Conservation (phyloP, 2,797 vertebrate species). For the Typhlichthys subterraneus region DNA sequence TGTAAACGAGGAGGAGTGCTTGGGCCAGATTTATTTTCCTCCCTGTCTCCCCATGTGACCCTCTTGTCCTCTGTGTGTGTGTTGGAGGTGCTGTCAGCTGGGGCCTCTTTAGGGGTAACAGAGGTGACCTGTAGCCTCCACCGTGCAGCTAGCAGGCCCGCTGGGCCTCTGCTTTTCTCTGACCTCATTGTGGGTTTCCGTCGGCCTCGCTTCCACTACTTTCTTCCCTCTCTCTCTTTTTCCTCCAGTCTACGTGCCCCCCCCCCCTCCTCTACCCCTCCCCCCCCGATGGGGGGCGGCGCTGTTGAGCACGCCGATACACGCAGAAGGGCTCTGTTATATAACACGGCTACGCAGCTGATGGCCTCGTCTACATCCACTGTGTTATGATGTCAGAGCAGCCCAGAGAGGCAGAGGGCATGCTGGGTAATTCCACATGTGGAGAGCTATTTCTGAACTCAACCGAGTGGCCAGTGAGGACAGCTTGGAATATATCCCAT, state of each 20-base stretch:
- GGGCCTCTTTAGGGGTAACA: slow-evolving; percentile 61
- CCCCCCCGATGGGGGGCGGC: slow-evolving; percentile 36
- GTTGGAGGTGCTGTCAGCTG: slow-evolving; percentile 20
- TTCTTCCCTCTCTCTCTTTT: slow-evolving; percentile 28
- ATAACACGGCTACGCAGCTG: slow-evolving; percentile 69
- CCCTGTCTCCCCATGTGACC: slow-evolving; percentile 52
- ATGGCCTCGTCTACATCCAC: slow-evolving; percentile 65
- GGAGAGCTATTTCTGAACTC: slow-evolving; percentile 50
- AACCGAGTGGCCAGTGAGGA: no score
- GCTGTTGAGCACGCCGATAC: slow-evolving; percentile 54
- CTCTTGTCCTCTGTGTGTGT: slow-evolving; percentile 19
- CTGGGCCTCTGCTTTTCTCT: slow-evolving; percentile 60
- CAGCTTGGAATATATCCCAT: no score
- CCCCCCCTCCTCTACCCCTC: slow-evolving; percentile 2
- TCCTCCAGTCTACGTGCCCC: neutral
- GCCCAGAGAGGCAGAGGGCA: slow-evolving; percentile 65
- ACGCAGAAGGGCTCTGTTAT: slow-evolving; percentile 63
- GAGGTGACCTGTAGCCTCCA: slow-evolving; percentile 70
- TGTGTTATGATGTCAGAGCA: slow-evolving; percentile 70
- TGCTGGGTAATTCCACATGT: slow-evolving; percentile 68
- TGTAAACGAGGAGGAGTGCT: slow-evolving; percentile 32
- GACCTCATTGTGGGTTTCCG: slow-evolving; percentile 39
- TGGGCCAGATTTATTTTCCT: neutral
- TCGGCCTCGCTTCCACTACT: slow-evolving; percentile 20
- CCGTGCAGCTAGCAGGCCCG: slow-evolving; percentile 49